Evolutionary conservation across 2,797 vertebrate genomes (phyloP).

Genomic region (Sylvia borin): DNA sequence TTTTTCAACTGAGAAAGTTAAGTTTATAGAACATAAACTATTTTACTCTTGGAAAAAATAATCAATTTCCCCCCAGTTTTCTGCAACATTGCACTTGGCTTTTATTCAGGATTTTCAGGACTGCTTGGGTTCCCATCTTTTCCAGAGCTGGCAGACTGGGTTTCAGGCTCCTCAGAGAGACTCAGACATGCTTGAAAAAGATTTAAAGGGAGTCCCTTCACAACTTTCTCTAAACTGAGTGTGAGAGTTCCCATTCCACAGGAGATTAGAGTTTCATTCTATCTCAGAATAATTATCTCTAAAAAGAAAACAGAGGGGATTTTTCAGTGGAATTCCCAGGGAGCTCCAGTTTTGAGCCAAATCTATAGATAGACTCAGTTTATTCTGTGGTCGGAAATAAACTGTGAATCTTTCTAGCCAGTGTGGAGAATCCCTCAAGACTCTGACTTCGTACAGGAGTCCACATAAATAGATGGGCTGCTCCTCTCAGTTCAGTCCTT

Average conservation of each 20-base stretch:
- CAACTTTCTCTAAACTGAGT: neutral
- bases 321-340: slow-evolving; percentile 31
- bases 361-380: slow-evolving; percentile 58
- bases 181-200: neutral
- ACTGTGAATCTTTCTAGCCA: slow-evolving; percentile 48
- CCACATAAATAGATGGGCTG: slow-evolving; percentile 40
- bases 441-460: neutral
- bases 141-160: neutral
- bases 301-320: neutral
- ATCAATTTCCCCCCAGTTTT: fast-evolving
- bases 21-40: neutral
- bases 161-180: neutral
- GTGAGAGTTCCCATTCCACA: neutral
- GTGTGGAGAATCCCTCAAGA: neutral
- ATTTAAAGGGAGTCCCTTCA: slow-evolving; percentile 25
- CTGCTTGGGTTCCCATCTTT: neutral
- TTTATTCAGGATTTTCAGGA: neutral
- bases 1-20: neutral
- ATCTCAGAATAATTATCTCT: slow-evolving; percentile 14
- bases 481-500: neutral
- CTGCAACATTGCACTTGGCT: neutral
- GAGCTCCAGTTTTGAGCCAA: slow-evolving; percentile 42
- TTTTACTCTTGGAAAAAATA: neutral
- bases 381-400: slow-evolving; percentile 50
- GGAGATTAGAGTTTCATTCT: neutral